Conservation (phyloP, 2,797 vertebrate genomes). For the Pantherophis vulpinus region DNA sequence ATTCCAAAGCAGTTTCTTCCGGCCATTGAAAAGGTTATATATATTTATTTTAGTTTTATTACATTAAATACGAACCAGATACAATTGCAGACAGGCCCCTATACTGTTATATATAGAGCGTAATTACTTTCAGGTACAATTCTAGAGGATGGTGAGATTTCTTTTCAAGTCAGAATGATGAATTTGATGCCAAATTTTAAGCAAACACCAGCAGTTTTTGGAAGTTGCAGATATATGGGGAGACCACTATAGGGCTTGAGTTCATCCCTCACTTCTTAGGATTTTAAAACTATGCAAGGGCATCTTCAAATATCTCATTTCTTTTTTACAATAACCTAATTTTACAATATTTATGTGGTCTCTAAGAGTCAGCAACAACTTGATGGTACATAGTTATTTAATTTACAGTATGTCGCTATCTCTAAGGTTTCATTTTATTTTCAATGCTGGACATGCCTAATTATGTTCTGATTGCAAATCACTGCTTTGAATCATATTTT, state of each 20-base stretch:
- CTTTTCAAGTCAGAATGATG: not conserved
- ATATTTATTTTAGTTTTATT: not conserved
- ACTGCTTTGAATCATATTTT: not conserved
- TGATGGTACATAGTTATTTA: not conserved
- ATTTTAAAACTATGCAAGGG: not conserved
- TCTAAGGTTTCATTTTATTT: not conserved
- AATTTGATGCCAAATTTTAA: not conserved
- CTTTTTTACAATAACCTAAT: not conserved
- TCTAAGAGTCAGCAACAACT: not conserved
- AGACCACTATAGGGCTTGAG: not conserved
- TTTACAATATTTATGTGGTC: not conserved
- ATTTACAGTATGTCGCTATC: not conserved
- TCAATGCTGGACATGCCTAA: not conserved
- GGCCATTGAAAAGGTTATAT: slow-evolving; percentile 85
- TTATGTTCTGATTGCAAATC: not conserved
- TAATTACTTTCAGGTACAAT: not conserved
- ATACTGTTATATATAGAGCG: not conserved
- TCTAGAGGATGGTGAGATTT: not conserved
- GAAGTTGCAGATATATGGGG: not conserved
- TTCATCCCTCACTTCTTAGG: no score
- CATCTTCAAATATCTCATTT: not conserved
- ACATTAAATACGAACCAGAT: not conserved
- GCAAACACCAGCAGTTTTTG: not conserved
- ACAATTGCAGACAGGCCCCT: not conserved
- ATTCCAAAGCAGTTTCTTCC: slow-evolving; percentile 94